These are phyloP conservation scores for Gambelia wislizenii DNA, from an alignment of 2,797 vertebrate genomes.

Conservation along the genomic window DNA sequence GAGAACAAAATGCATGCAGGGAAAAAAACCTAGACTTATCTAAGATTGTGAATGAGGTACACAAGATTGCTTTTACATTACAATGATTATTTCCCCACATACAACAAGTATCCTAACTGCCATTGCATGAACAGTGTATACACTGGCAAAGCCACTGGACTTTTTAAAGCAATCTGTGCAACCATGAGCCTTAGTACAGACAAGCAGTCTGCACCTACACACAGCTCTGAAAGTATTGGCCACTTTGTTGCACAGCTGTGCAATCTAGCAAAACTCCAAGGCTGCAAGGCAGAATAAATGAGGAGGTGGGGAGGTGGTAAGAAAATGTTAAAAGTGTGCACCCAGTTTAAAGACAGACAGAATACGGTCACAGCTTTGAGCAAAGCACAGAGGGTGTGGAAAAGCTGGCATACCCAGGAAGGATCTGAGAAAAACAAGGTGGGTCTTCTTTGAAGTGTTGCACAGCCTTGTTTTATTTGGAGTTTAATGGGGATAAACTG, in stretches of 20 bases:
- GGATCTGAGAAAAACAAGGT: not conserved
- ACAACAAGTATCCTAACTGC: too few species aligned
- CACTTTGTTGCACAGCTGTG: too few species aligned
- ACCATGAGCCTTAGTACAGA: not conserved
- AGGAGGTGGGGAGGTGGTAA: not conserved
- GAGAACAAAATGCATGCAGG: too few species aligned
- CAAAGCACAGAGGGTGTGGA: not conserved
- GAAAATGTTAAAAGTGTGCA: not conserved
- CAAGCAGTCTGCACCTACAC: too few species aligned
- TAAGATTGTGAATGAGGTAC: too few species aligned
- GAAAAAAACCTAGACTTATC: too few species aligned
- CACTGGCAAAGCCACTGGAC: not conserved
- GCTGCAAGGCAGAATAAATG: not conserved
- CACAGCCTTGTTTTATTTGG: not conserved
- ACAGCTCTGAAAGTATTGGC: too few species aligned
- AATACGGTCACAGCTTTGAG: not conserved
- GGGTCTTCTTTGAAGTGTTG: not conserved
- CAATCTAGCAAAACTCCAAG: too few species aligned
- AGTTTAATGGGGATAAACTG: not conserved
- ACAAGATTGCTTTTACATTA: too few species aligned
- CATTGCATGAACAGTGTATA: too few species aligned
- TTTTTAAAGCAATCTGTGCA: not conserved
- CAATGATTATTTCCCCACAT: too few species aligned
- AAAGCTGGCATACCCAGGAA: accelerated
- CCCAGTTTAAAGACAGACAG: not conserved